Conservation (phyloP, 2,888 invertebrate species). For the Pristionchus japonicus region DNA sequence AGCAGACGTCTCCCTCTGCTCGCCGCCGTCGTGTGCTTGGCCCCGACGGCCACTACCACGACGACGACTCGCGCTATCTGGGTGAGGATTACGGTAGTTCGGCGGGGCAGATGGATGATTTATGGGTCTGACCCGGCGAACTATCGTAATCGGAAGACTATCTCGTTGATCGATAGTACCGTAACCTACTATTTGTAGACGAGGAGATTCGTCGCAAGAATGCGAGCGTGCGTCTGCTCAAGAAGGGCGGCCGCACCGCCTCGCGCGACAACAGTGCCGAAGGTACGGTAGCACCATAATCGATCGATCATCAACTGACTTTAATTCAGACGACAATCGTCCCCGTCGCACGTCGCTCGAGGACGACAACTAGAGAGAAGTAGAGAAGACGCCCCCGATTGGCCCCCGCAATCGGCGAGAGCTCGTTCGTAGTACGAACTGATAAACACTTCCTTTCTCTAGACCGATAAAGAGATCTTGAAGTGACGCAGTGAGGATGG, state of each 20-base stretch:
- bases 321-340: not conserved
- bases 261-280: not conserved
- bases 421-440: not conserved
- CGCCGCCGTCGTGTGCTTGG: not conserved
- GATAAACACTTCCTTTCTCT: conserved; percentile 25
- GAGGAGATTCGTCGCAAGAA: not conserved
- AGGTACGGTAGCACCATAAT: not conserved
- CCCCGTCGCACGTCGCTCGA: not conserved
- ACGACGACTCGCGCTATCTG: not conserved
- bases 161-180: not conserved
- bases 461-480: conserved; percentile 4
- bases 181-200: not conserved
- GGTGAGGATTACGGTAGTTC: not conserved
- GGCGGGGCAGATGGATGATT: not conserved
- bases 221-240: not conserved
- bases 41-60: not conserved
- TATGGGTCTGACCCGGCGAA: not conserved
- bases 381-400: not conserved
- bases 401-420: not conserved
- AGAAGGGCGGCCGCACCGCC: not conserved
- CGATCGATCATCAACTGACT: not conserved
- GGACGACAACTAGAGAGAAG: not conserved
- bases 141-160: not conserved
- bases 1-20: not conserved
- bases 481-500: too few species aligned